phyloP scores from a whole-genome alignment of 2,888 invertebrate genomes.

The Caenorhabditis sinica region DNA sequence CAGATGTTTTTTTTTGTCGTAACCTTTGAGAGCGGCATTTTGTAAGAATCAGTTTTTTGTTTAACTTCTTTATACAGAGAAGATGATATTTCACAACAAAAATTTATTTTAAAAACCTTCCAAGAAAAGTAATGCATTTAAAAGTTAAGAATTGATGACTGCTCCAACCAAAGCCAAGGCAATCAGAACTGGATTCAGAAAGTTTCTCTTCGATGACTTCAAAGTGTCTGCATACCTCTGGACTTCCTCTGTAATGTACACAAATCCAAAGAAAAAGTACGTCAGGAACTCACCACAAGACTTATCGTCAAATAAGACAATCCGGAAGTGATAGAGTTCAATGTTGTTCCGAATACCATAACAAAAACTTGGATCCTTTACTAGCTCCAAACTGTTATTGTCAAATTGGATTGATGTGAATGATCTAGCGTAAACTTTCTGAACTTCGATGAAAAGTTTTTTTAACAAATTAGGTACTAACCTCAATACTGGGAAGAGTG shows the following conservation, averaged over 20 bases:
- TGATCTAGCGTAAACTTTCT: neutral
- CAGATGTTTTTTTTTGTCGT: too few relatives aligned
- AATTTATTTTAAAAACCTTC: too few relatives aligned
- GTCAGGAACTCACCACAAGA: conserved; percentile 9
- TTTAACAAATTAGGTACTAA: neutral
- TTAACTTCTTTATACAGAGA: too few relatives aligned
- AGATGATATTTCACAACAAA: too few relatives aligned
- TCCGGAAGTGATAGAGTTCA: neutral
- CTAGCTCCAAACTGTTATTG: conserved; percentile 5
- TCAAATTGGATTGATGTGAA: neutral
- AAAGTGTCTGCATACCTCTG: conserved; percentile 7
- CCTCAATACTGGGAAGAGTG: conserved; percentile 7
- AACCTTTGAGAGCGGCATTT: too few relatives aligned
- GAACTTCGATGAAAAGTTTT: neutral
- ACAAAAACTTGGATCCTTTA: neutral
- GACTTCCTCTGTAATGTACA: conserved; percentile 8
- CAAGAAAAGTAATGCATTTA: too few relatives aligned
- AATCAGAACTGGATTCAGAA: neutral
- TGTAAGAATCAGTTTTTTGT: too few relatives aligned
- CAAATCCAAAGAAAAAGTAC: too few relatives aligned
- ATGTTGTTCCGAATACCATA: neutral
- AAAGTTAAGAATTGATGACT: too few relatives aligned
- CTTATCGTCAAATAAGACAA: conserved; percentile 12
- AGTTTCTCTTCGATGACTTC: neutral
- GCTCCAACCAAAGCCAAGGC: neutral